Conservation (phyloP, 2,888 invertebrate genomes). For the Octonoba sinensis region DNA sequence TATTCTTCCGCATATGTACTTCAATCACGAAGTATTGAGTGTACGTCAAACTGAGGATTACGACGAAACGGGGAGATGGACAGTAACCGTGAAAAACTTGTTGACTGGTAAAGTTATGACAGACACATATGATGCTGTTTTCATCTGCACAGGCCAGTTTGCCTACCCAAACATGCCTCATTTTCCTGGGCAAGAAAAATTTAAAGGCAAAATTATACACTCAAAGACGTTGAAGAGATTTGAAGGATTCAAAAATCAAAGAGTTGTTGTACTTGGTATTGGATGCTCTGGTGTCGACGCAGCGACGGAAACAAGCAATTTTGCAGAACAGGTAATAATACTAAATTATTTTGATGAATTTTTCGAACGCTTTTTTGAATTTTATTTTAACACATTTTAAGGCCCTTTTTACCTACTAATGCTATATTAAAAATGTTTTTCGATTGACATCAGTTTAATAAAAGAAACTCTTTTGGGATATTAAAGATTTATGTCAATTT, state of each 20-base stretch:
- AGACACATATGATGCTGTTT: slow-evolving; percentile 71
- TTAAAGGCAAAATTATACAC: slow-evolving; percentile 67
- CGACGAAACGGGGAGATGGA: slow-evolving; percentile 64
- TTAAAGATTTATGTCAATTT: too few relatives aligned
- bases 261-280: slow-evolving; percentile 73
- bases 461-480: too few relatives aligned
- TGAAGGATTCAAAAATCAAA: slow-evolving; percentile 67
- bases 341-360: too few relatives aligned
- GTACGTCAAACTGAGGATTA: slow-evolving; percentile 53
- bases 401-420: too few relatives aligned
- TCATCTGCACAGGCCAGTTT: slow-evolving; percentile 73
- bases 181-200: slow-evolving; percentile 70
- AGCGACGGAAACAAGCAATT: slow-evolving; percentile 70
- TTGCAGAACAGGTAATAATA: slow-evolving; percentile 67
- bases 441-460: too few relatives aligned
- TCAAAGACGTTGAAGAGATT: slow-evolving; percentile 66
- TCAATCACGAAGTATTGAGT: slow-evolving; percentile 68
- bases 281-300: slow-evolving; percentile 73
- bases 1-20: slow-evolving; percentile 67
- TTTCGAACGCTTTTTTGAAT: too few relatives aligned
- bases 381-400: too few relatives aligned
- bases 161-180: slow-evolving; percentile 71
- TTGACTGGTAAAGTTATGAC: slow-evolving; percentile 45
- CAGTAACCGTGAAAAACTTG: slow-evolving; percentile 51
- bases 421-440: too few relatives aligned